Evolutionary conservation across 2,888 invertebrate species (phyloP).

Genomic region (Drosophila emarginata): DNA sequence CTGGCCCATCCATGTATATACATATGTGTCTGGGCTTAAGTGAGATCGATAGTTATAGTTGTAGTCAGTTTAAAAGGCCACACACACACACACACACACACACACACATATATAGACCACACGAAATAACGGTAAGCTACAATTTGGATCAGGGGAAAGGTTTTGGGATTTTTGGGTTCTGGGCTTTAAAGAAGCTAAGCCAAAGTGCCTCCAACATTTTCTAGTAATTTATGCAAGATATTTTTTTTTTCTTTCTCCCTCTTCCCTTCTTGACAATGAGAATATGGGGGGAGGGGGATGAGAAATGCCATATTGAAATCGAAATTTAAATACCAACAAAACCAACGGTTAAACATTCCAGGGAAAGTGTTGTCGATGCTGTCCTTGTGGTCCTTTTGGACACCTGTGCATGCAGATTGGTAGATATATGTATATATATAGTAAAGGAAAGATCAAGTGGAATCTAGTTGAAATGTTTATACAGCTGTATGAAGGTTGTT

Average conservation of each 20-base stretch:
- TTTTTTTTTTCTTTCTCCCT: not conserved
- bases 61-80: conserved; percentile 38
- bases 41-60: conserved; percentile 69
- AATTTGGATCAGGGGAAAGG: conserved; percentile 9
- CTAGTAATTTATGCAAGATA: conserved; percentile 65
- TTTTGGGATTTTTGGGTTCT: conserved; percentile 8
- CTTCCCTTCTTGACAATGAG: too few relatives aligned
- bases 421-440: too few relatives aligned
- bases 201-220: conserved; percentile 28
- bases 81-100: conserved; percentile 10
- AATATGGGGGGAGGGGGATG: not conserved
- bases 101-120: not conserved
- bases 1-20: not conserved
- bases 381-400: conserved; percentile 7
- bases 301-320: conserved; percentile 53
- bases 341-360: conserved; percentile 23
- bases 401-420: conserved; percentile 21
- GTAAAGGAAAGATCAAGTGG: not conserved
- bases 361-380: conserved; percentile 35
- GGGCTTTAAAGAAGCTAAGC: conserved; percentile 33
- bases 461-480: too few relatives aligned
- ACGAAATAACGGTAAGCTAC: not conserved
- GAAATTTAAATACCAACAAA: conserved; percentile 60
- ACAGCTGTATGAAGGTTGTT: too few relatives aligned
- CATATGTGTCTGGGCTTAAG: conserved; percentile 49